phyloP scores from a whole-genome alignment of 2,888 invertebrate species.

The Drosophila borealis region DNA sequence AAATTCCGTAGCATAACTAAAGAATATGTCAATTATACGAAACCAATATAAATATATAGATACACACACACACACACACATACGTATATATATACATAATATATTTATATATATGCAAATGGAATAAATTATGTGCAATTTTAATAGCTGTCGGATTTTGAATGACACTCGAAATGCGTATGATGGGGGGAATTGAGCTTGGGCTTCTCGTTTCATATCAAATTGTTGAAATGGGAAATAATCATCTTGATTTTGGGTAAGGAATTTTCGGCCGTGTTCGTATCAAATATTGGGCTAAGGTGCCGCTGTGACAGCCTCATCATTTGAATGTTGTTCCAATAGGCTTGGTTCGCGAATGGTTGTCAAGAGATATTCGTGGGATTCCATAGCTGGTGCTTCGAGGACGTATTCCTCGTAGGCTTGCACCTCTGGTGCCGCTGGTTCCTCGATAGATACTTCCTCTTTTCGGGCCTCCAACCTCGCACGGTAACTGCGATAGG shows the following conservation, averaged over 20 bases:
- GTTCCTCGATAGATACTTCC: background rate
- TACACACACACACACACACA: too few relatives aligned
- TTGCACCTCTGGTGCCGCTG: conserved; percentile 9
- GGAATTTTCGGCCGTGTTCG: background rate
- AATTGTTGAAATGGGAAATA: background rate
- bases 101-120: background rate
- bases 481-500: conserved; percentile 19
- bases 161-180: background rate
- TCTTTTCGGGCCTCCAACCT: background rate
- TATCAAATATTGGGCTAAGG: background rate
- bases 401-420: background rate
- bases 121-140: conserved; percentile 2
- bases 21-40: background rate
- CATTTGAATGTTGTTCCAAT: background rate
- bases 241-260: background rate
- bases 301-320: background rate
- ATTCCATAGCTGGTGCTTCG: conserved; percentile 11
- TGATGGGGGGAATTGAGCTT: background rate
- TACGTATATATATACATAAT: conserved; percentile 9
- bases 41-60: background rate
- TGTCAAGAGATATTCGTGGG: conserved; percentile 4
- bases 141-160: background rate
- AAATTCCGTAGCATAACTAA: conserved; percentile 14
- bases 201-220: background rate
- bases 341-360: background rate